Evolutionary conservation across 2,888 invertebrate genomes (phyloP), one percentile per base, ranked within the genome.

Genomic region (Caenorhabditis panamensis): DNA sequence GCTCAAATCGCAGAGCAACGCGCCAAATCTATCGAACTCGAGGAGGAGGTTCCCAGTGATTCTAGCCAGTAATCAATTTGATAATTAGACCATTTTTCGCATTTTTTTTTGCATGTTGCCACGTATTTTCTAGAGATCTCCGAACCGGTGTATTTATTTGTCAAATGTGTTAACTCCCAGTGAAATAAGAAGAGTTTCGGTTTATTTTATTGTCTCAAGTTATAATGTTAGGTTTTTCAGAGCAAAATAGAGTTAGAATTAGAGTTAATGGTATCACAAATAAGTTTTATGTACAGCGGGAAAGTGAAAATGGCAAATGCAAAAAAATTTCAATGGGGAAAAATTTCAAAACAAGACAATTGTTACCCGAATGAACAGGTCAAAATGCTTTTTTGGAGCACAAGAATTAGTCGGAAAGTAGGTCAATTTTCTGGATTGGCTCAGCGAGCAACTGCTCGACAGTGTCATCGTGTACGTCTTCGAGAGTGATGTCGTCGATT

Each of bases 1-100:
- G 78, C 85, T n/a, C 89, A 89, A 69, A 84, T 84, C 56, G 82
- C 85, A 5, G 84, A 84, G 54, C 76, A 77, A 68, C 47, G 77
- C 20, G 80, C 69, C 11, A 71, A 76, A 61, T 80, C 80, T n/a
- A 62, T 80, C n/a, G 80, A 80, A 47, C 20, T 63, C 18, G 63
- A 47, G 3, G 77, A 68, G 28, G 75, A 72, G 18, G n/a, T 72
- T 36, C 36, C 58, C 18, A 64, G 63, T 47, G 72, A 72, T 64
- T 49, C 62, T 18, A 72, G 72, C 58, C 44, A 54, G 13, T 71
- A 56, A 61, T 26, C 47, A 0, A 44, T 9, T 16, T 54, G 5
- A 22, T 24, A 9, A 22, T 53, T 20, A 5, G 5, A 49, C 20
- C n/a, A 37, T 26, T 31, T 26, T 67, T 54, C 53, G 8, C 18